These are phyloP conservation scores for Austrofundulus limnaeus DNA, from an alignment of 2,113 vertebrate species.

Conservation along the genomic window DNA sequence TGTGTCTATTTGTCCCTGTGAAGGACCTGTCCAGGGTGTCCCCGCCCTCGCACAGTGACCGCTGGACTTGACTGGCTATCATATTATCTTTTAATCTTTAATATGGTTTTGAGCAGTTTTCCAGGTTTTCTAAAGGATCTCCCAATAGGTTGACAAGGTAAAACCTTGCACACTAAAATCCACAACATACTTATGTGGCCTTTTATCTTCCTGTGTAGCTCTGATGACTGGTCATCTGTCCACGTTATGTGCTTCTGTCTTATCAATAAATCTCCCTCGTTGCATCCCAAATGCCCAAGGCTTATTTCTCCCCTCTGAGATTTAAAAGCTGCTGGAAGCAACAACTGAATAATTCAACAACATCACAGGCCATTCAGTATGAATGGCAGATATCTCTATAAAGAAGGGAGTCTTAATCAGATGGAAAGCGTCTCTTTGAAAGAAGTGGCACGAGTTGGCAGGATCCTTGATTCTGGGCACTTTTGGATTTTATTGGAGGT, in stretches of 20 bases:
- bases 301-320: constrained; percentile 20
- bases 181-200: constrained; percentile 35
- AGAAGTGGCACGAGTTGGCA: constrained; percentile 23
- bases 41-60: no score
- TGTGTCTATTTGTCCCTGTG: no score
- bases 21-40: no score
- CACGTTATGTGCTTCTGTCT: constrained; percentile 52
- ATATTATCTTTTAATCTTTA: no score
- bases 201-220: constrained; percentile 46
- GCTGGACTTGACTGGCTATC: no score
- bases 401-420: constrained; percentile 18
- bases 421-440: constrained; percentile 14
- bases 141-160: no score
- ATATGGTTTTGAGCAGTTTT: no score
- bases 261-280: constrained; percentile 57
- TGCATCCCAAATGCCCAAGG: constrained; percentile 27
- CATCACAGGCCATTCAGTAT: constrained; percentile 10
- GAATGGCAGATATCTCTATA: constrained; percentile 17
- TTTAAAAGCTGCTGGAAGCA: constrained; percentile 46
- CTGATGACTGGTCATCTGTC: constrained; percentile 54
- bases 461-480: constrained; percentile 56
- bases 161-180: constrained; percentile 34
- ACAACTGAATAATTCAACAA: constrained; percentile 35
- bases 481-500: constrained; percentile 50
- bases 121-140: no score